Evolutionary conservation across 1,140 invertebrate genomes (phyloP).

Genomic region (Trialeurodes vaporariorum): DNA sequence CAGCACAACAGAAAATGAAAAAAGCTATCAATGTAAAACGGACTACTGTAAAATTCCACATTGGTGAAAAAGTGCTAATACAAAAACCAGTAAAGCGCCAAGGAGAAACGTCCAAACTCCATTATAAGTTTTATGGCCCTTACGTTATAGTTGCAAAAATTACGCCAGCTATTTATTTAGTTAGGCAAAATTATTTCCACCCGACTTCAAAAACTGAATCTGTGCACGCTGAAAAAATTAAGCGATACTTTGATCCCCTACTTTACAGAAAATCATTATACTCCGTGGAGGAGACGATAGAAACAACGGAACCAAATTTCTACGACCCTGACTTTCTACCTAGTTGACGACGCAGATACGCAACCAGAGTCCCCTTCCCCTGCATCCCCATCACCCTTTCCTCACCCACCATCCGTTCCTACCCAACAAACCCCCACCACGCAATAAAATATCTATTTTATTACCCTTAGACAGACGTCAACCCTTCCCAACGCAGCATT

Average conservation of each 20-base stretch:
- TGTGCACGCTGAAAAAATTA: not conserved
- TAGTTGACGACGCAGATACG: not conserved
- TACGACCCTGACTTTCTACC: not conserved
- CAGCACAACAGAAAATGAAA: not conserved
- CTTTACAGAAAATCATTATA: not conserved
- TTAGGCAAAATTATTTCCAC: not conserved
- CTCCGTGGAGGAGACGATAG: not conserved
- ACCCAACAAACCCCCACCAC: too few relatives aligned
- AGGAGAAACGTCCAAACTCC: not conserved
- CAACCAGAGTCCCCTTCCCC: not conserved
- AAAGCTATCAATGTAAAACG: not conserved
- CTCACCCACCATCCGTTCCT: too few relatives aligned
- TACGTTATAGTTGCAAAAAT: not conserved
- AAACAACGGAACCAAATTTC: not conserved
- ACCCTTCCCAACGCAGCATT: too few relatives aligned
- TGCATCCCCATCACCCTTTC: too few relatives aligned
- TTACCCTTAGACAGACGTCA: too few relatives aligned
- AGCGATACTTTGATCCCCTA: not conserved
- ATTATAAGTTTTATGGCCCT: not conserved
- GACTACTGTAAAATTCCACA: not conserved
- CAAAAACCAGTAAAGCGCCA: not conserved
- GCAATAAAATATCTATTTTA: too few relatives aligned
- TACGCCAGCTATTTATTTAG: not conserved
- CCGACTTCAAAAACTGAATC: not conserved
- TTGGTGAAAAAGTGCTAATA: not conserved